Conservation (phyloP, 2,797 vertebrate genomes). For the Tapera naevia region DNA sequence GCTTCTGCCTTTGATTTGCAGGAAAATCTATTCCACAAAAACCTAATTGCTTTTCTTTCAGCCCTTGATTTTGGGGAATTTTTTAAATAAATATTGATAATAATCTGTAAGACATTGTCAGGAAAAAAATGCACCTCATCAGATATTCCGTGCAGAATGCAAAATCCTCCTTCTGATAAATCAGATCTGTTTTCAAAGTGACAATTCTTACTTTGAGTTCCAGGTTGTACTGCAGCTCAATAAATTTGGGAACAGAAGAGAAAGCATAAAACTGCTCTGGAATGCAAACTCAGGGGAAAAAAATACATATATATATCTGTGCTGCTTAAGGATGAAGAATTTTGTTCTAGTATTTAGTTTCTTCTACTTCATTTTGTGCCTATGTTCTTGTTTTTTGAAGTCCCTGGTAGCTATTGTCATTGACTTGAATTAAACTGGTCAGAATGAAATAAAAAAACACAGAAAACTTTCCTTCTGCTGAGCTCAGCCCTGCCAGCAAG, state of each 20-base stretch:
- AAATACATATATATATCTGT: not conserved
- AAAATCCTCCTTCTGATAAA: conserved; percentile 52
- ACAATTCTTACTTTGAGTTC: conserved; percentile 39
- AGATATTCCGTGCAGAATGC: conserved; percentile 46
- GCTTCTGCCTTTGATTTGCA: not conserved
- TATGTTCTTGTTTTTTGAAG: not conserved
- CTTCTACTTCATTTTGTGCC: not conserved
- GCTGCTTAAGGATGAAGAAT: not conserved
- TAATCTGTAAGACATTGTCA: conserved; percentile 45
- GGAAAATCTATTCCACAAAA: conserved; percentile 43
- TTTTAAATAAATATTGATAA: conserved; percentile 43
- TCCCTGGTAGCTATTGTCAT: not conserved
- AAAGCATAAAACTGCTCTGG: not conserved
- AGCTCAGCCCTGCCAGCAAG: not conserved
- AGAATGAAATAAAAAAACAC: not conserved
- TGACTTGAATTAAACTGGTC: not conserved
- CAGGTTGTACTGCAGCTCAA: not conserved
- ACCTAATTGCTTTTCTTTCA: conserved; percentile 27
- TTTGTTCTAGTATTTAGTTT: not conserved
- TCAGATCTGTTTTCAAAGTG: conserved; percentile 52
- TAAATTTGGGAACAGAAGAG: not conserved
- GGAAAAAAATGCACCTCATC: conserved; percentile 22
- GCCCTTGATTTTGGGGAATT: not conserved
- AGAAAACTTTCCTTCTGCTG: not conserved
- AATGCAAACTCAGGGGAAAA: not conserved